Conservation (phyloP, 2,113 vertebrate genomes). For the Dermatemys mawii region DNA sequence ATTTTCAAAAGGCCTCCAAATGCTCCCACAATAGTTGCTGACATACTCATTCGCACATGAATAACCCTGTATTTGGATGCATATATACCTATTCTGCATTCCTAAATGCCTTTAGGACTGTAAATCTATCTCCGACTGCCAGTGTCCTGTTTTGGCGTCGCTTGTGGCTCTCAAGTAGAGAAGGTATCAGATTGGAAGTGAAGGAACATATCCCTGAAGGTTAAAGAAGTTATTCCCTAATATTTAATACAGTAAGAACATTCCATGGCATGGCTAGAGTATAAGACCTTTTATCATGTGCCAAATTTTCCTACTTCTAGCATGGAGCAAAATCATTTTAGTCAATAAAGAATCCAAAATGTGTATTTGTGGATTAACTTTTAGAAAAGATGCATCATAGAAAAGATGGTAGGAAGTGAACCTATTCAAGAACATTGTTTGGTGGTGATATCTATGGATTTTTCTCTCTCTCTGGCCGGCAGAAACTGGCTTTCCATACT, state of each 20-base stretch:
- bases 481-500: not conserved
- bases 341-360: not conserved
- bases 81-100: not conserved
- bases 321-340: not conserved
- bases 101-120: not conserved
- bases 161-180: constrained; percentile 1
- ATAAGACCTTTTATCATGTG: not conserved
- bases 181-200: not conserved
- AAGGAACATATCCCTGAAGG: not conserved
- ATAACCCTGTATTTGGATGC: not conserved
- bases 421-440: not conserved
- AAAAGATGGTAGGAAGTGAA: not conserved
- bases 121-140: not conserved
- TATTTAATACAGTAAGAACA: not conserved
- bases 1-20: not conserved
- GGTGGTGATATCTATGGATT: not conserved
- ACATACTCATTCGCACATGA: not conserved
- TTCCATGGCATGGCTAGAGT: not conserved
- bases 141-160: not conserved
- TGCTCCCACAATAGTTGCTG: not conserved
- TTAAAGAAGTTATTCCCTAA: not conserved
- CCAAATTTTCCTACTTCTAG: not conserved
- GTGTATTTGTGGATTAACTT: not conserved
- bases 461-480: not conserved
- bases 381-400: fast-evolving